Conservation (phyloP, 2,113 vertebrate species). For the Chloropsis cyanopogon region DNA sequence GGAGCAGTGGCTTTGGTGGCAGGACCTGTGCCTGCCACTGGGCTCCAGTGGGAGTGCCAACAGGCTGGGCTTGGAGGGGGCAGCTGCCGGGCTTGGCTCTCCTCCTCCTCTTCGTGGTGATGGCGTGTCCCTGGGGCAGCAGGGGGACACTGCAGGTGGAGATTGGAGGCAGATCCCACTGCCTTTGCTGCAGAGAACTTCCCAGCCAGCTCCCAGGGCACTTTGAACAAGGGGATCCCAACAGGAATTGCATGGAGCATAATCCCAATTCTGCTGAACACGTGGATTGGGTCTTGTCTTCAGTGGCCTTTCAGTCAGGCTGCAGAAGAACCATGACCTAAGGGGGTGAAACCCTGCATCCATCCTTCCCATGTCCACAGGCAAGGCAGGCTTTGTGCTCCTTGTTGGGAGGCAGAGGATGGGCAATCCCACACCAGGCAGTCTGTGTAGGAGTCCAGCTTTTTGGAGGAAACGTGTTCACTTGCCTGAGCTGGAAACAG, state of each 20-base stretch:
- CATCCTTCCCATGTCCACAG: not conserved
- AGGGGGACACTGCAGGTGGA: not conserved
- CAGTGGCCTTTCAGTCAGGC: not conserved
- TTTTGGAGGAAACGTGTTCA: not conserved
- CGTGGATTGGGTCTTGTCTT: not conserved
- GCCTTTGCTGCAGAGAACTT: not conserved
- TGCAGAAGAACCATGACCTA: not conserved
- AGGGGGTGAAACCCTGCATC: not conserved
- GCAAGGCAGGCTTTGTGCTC: not conserved
- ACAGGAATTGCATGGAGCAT: not conserved
- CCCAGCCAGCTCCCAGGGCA: not conserved
- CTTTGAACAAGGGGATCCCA: not conserved
- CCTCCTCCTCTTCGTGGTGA: not conserved
- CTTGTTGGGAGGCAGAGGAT: not conserved
- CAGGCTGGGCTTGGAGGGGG: not conserved
- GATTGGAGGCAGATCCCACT: not conserved
- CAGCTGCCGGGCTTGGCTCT: not conserved
- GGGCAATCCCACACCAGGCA: not conserved
- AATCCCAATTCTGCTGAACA: not conserved
- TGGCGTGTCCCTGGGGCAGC: not conserved
- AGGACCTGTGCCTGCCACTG: not conserved
- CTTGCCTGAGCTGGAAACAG: not conserved
- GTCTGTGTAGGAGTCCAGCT: accelerated
- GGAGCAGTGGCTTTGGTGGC: not conserved
- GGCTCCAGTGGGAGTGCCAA: not conserved